These are phyloP conservation scores for Pteropus rufus DNA, from an alignment of 2,797 vertebrate genomes.

Conservation along the genomic window DNA sequence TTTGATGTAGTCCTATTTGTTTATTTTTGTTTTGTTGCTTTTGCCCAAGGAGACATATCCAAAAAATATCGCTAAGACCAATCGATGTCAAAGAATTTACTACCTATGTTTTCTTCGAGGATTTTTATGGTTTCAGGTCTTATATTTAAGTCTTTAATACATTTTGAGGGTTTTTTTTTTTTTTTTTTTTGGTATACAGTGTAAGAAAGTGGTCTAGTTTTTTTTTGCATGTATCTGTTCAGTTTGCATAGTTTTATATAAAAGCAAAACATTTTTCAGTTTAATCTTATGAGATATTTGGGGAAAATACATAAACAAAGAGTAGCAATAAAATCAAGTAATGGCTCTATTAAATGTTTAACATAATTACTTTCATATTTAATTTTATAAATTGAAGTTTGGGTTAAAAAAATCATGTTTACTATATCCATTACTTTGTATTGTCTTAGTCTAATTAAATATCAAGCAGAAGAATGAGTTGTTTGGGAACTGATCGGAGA, in stretches of 20 bases:
- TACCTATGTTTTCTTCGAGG: not conserved
- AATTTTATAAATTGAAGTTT: slow-evolving; percentile 23
- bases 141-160: not conserved
- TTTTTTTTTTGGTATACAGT: not conserved
- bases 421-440: not conserved
- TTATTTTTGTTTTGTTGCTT: not conserved
- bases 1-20: no score
- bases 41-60: not conserved
- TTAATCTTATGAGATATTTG: not conserved
- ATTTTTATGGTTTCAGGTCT: not conserved
- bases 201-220: not conserved
- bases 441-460: not conserved
- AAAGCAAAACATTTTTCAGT: not conserved
- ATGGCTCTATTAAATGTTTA: slow-evolving; percentile 20
- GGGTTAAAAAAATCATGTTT: slow-evolving; percentile 18
- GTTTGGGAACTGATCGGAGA: not conserved
- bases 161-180: not conserved
- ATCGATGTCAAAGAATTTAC: not conserved
- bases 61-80: not conserved
- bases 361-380: slow-evolving; percentile 5
- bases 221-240: not conserved
- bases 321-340: slow-evolving; percentile 22
- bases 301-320: not conserved
- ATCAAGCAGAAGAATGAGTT: not conserved
- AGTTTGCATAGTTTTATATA: not conserved